Conservation (phyloP, 1,140 invertebrate genomes). For the Hestina assimilis region DNA sequence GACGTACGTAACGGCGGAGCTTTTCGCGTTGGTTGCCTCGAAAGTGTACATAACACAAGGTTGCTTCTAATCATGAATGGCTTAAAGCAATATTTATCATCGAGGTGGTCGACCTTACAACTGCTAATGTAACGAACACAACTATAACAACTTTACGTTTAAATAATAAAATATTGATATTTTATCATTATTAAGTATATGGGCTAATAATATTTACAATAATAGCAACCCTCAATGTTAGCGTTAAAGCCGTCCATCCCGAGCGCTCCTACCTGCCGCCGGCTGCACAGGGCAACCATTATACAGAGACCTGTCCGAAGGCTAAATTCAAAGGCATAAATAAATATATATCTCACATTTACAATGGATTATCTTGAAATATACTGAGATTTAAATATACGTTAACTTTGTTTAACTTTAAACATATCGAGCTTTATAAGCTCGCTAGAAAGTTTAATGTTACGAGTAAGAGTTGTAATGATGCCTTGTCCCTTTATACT, state of each 20-base stretch:
- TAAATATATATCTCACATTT: no score
- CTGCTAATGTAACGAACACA: background rate
- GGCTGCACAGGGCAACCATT: constrained; percentile 5
- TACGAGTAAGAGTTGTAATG: constrained; percentile 5
- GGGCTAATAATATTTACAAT: constrained; percentile 1
- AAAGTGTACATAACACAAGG: constrained; percentile 35
- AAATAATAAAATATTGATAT: background rate
- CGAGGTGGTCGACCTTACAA: constrained; percentile 25
- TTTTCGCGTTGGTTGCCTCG: constrained; percentile 45
- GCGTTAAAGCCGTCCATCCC: constrained; percentile 21
- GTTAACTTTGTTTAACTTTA: background rate
- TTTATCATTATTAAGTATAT: no score
- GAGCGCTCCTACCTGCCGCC: constrained; percentile 19
- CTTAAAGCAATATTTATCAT: constrained; percentile 15
- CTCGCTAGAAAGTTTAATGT: constrained; percentile 1
- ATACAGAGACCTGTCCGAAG: no score
- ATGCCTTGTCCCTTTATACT: background rate
- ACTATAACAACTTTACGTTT: background rate
- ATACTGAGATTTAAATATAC: no score
- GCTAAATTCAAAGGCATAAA: no score
- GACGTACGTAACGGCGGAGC: constrained; percentile 43
- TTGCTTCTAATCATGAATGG: constrained; percentile 35
- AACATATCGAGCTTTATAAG: background rate
- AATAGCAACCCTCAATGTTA: constrained; percentile 19
- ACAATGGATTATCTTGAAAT: no score